Conservation (phyloP, 2,113 vertebrate genomes). For the Lepisosteus osseus region DNA sequence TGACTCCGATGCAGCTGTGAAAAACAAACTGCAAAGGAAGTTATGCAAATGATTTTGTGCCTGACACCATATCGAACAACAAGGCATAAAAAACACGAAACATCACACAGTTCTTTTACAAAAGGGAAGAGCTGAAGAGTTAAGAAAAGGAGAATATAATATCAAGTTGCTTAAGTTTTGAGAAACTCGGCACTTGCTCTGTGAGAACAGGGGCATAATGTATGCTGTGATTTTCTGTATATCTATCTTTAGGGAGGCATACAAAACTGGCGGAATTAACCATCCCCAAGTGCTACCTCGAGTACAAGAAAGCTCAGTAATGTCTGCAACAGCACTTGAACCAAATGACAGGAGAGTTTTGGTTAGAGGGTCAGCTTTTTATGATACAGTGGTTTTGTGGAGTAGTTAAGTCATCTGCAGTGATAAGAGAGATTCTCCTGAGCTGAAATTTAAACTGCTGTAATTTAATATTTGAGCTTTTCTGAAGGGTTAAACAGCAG, state of each 20-base stretch:
- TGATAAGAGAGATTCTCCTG: constrained; percentile 48
- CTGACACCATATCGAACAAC: constrained; percentile 63
- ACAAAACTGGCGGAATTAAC: constrained; percentile 51
- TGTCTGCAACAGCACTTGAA: constrained; percentile 72
- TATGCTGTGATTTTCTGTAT: constrained; percentile 25
- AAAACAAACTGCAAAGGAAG: constrained; percentile 54
- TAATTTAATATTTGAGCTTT: constrained; percentile 72
- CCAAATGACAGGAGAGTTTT: constrained; percentile 67
- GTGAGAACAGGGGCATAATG: constrained; percentile 40
- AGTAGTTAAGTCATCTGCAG: constrained; percentile 39
- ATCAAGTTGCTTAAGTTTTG: constrained; percentile 25
- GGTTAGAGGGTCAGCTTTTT: constrained; percentile 60
- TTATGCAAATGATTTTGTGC: constrained; percentile 64
- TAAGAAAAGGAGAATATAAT: constrained; percentile 55
- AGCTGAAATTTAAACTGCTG: constrained; percentile 48
- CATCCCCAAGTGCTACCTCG: constrained; percentile 59
- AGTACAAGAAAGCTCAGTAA: constrained; percentile 54
- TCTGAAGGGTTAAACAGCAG: constrained; percentile 65
- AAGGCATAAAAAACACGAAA: constrained; percentile 57
- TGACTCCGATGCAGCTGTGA: constrained; percentile 63
- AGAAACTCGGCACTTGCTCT: constrained; percentile 35
- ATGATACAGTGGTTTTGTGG: constrained; percentile 45
- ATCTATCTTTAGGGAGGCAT: constrained; percentile 18
- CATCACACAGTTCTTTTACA: constrained; percentile 60
- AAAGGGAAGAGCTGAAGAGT: constrained; percentile 46